phyloP scores from a whole-genome alignment of 2,113 vertebrate species.

The Python bivittatus region DNA sequence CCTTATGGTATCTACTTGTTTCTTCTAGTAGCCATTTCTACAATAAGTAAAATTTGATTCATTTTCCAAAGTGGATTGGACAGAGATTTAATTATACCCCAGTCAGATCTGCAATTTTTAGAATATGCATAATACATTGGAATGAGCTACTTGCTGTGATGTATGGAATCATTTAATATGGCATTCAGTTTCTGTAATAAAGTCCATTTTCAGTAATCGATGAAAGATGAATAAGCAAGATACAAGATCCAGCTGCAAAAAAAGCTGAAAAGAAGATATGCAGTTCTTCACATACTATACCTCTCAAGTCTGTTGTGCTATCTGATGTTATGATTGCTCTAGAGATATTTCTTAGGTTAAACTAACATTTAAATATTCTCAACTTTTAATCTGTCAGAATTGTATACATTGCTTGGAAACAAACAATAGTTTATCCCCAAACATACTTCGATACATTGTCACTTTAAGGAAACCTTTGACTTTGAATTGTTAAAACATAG shows the following conservation, averaged over 20 bases:
- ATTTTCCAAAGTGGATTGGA: background rate
- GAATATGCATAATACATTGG: background rate
- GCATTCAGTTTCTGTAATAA: background rate
- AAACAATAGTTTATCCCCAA: background rate
- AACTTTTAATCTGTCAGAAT: conserved; percentile 3
- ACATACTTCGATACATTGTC: background rate
- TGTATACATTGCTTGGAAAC: background rate
- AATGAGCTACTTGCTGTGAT: conserved; percentile 1
- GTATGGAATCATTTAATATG: conserved; percentile 1
- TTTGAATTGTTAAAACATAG: background rate
- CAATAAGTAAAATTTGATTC: background rate
- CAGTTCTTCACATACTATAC: background rate
- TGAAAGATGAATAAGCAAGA: background rate
- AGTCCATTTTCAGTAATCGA: background rate
- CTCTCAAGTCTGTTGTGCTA: background rate
- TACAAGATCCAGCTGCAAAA: background rate
- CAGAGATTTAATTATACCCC: background rate
- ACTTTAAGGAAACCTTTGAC: background rate
- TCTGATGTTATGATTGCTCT: background rate
- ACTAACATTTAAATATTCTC: background rate
- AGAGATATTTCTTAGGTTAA: background rate
- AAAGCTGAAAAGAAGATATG: background rate
- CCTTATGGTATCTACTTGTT: background rate
- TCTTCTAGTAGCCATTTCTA: background rate
- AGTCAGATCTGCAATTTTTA: background rate